Percentiles rank a stretch among this genome's conserved stretches.
Evolutionary conservation across 1,140 invertebrate species (phyloP).

Genomic region (Oryzaephilus surinamensis): DNA sequence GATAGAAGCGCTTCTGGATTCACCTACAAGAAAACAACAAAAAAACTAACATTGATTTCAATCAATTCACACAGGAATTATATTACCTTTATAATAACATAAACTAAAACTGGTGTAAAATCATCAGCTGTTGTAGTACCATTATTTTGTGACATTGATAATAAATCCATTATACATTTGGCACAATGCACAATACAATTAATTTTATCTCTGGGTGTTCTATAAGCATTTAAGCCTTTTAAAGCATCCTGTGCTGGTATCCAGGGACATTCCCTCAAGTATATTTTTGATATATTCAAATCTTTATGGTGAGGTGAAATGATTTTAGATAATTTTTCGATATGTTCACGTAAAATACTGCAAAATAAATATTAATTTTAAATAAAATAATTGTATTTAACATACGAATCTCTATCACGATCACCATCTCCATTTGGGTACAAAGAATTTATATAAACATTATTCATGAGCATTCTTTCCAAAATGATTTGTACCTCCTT

Average conservation of each 20-base stretch:
- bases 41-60: not conserved
- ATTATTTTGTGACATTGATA: slow-evolving; percentile 69
- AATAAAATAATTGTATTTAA: slow-evolving; percentile 16
- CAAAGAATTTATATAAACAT: slow-evolving; percentile 85
- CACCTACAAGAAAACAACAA: slow-evolving; percentile 49
- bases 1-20: slow-evolving; percentile 93
- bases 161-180: slow-evolving; percentile 85
- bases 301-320: slow-evolving; percentile 78
- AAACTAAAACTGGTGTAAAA: slow-evolving; percentile 92
- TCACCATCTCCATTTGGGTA: slow-evolving; percentile 97
- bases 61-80: too few species aligned
- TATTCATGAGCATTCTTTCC: slow-evolving; percentile 72
- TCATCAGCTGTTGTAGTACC: slow-evolving; percentile 92
- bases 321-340: slow-evolving; percentile 67
- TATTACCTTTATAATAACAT: slow-evolving; percentile 85
- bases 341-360: slow-evolving; percentile 79
- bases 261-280: slow-evolving; percentile 90
- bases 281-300: slow-evolving; percentile 69
- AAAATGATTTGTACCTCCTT: slow-evolving; percentile 38
- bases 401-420: slow-evolving; percentile 79
- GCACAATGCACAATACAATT: slow-evolving; percentile 74
- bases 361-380: slow-evolving; percentile 20
- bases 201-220: slow-evolving; percentile 92
- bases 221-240: slow-evolving; percentile 84
- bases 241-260: slow-evolving; percentile 92